Percentiles rank a stretch among this genome's conserved stretches.
Evolutionary conservation across 2,888 invertebrate genomes (phyloP).

Genomic region (Boloria selene): DNA sequence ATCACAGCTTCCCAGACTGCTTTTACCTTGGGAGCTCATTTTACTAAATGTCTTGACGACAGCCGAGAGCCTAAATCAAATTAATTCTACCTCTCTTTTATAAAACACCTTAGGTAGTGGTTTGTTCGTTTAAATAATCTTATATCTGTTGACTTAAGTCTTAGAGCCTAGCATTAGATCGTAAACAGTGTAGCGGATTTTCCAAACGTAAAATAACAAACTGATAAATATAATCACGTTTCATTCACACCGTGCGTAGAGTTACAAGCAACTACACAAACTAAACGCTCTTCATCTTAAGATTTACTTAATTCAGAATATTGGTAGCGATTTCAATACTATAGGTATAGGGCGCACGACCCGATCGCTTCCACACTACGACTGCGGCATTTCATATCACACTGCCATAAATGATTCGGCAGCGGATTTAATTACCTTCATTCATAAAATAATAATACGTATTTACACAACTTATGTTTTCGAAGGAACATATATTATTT

Average conservation of each 20-base stretch:
- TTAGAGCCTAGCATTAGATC: constrained; percentile 52
- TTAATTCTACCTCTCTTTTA: constrained; percentile 43
- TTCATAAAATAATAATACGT: constrained; percentile 7
- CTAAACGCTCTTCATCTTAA: constrained; percentile 31
- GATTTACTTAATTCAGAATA: constrained; percentile 31
- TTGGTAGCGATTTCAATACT: constrained; percentile 21
- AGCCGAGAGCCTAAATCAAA: constrained; percentile 36
- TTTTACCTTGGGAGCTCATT: constrained; percentile 55
- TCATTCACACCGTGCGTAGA: constrained; percentile 34
- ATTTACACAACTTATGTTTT: background rate
- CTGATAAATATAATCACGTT: constrained; percentile 35
- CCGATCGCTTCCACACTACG: constrained; percentile 12
- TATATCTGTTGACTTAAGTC: constrained; percentile 58
- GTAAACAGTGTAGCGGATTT: constrained; percentile 66
- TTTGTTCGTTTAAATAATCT: constrained; percentile 60
- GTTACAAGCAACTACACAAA: constrained; percentile 32
- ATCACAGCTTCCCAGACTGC: constrained; percentile 50
- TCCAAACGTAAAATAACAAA: constrained; percentile 65
- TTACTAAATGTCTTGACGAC: constrained; percentile 34
- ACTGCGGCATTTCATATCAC: constrained; percentile 16
- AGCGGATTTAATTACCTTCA: constrained; percentile 16
- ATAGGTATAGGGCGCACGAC: constrained; percentile 19
- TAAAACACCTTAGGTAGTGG: constrained; percentile 53
- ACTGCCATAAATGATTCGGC: constrained; percentile 8
- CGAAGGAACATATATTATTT: background rate